phyloP scores from a whole-genome alignment of 1,140 invertebrate species.

The Nebria ingens region DNA sequence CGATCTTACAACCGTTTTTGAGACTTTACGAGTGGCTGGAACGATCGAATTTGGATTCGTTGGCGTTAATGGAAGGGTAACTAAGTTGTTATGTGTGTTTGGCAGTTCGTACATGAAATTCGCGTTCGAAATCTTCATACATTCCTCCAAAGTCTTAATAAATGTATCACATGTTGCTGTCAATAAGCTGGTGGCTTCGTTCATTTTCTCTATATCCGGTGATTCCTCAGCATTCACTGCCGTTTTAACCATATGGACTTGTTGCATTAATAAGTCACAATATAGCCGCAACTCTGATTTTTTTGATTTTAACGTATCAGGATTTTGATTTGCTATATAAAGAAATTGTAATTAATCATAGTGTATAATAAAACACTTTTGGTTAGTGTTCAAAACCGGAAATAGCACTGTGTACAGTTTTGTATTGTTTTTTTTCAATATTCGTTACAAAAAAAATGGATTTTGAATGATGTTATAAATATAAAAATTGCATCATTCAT shows the following conservation, averaged over 20 bases:
- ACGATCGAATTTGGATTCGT: conserved; percentile 19
- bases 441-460: too few relatives aligned
- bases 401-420: too few relatives aligned
- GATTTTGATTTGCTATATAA: conserved; percentile 29
- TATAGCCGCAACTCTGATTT: conserved; percentile 69
- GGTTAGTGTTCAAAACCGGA: too few relatives aligned
- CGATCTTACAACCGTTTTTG: not conserved
- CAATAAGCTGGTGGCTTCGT: conserved; percentile 62
- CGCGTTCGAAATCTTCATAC: conserved; percentile 55
- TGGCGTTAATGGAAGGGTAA: conserved; percentile 28
- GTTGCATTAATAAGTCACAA: conserved; percentile 75
- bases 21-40: not conserved
- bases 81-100: conserved; percentile 25
- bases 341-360: too few relatives aligned
- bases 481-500: too few relatives aligned
- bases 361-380: too few relatives aligned
- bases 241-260: conserved; percentile 67
- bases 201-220: conserved; percentile 58
- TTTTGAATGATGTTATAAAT: too few relatives aligned
- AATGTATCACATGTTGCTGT: conserved; percentile 75
- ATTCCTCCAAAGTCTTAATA: conserved; percentile 70
- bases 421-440: too few relatives aligned
- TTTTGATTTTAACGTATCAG: conserved; percentile 54
- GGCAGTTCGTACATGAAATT: conserved; percentile 37
- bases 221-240: conserved; percentile 45